Evolutionary conservation across 1,140 invertebrate species (phyloP).

Genomic region (Acarapis woodi): DNA sequence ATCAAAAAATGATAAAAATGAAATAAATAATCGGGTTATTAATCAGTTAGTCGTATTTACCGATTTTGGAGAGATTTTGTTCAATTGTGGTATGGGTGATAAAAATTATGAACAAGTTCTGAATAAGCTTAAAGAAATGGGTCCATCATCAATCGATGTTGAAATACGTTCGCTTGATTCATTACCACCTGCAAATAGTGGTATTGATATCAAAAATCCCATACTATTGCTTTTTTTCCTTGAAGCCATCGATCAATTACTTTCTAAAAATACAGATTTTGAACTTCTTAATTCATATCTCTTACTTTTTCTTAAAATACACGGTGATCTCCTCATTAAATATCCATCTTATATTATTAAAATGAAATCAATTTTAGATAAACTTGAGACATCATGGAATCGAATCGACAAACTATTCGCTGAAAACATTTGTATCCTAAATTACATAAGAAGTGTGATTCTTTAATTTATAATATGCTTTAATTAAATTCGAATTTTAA

Average conservation of each 20-base stretch:
- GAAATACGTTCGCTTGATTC: conserved; percentile 45
- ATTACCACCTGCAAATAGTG: conserved; percentile 27
- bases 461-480: conserved; percentile 13
- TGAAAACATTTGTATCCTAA: conserved; percentile 37
- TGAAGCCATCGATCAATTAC: conserved; percentile 34
- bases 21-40: conserved; percentile 8
- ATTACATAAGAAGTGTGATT: conserved; percentile 18
- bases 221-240: conserved; percentile 44
- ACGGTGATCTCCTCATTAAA: conserved; percentile 30
- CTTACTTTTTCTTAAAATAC: conserved; percentile 61
- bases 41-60: conserved; percentile 9
- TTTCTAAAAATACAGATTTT: conserved; percentile 48
- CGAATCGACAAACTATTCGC: conserved; percentile 35
- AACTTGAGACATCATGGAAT: conserved; percentile 30
- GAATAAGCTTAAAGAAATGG: conserved; percentile 40
- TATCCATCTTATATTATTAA: conserved; percentile 25
- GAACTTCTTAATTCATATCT: conserved; percentile 75
- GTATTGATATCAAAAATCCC: not conserved
- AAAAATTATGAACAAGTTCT: conserved; percentile 22
- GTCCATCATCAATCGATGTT: conserved; percentile 56
- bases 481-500: too few species aligned
- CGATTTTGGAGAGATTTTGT: conserved; percentile 5
- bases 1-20: conserved; percentile 3
- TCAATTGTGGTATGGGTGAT: not conserved
- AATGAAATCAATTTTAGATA: conserved; percentile 26